Evolutionary conservation across 2,888 invertebrate species (phyloP).

Genomic region (Drosophila glabriapex): DNA sequence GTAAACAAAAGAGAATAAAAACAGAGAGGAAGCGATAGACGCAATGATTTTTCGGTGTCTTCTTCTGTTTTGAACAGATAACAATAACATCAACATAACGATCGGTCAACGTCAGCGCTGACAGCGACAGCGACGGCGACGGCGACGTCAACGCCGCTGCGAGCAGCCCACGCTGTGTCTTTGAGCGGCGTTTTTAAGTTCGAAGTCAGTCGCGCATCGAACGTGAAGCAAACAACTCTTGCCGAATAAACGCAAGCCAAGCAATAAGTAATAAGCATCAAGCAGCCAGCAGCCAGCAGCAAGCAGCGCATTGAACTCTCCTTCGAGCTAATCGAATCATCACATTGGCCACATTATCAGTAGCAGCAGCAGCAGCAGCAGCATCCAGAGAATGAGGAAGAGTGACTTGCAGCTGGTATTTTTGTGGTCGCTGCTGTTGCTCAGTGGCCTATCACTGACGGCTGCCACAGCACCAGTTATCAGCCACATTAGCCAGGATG

Average conservation of each 20-base stretch:
- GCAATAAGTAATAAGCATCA: conserved; percentile 2
- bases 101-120: conserved; percentile 57
- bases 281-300: background rate
- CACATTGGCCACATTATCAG: conserved; percentile 46
- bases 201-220: conserved; percentile 61
- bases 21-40: conserved; percentile 26
- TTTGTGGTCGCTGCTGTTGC: conserved; percentile 35
- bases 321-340: conserved; percentile 23
- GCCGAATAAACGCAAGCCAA: background rate
- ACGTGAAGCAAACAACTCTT: conserved; percentile 53
- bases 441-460: conserved; percentile 15
- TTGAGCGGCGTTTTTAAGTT: conserved; percentile 55
- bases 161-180: conserved; percentile 21
- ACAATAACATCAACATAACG: conserved; percentile 34
- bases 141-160: conserved; percentile 3
- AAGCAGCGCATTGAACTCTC: conserved; percentile 60
- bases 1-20: conserved; percentile 8
- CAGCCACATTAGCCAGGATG: conserved; percentile 80
- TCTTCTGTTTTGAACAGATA: conserved; percentile 46
- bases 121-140: conserved; percentile 8
- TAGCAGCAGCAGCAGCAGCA: conserved; percentile 31
- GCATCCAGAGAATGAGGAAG: conserved; percentile 15
- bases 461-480: conserved; percentile 71
- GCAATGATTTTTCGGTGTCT: conserved; percentile 16
- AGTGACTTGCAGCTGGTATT: conserved; percentile 8